Evolutionary conservation across 2,888 invertebrate genomes (phyloP).

Genomic region (Calephelis perditalis): DNA sequence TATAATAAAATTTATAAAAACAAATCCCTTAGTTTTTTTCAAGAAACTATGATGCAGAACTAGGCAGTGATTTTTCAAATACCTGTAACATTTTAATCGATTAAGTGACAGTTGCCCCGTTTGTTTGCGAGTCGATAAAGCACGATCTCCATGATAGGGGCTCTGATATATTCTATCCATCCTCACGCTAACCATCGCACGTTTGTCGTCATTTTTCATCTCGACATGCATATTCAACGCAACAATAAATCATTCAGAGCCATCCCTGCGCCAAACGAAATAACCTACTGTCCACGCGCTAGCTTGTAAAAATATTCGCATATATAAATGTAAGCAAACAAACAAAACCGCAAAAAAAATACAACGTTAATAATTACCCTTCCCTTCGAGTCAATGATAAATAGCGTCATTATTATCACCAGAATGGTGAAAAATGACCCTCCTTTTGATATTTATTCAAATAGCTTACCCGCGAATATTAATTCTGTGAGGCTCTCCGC

Average conservation of each 20-base stretch:
- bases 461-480: constrained; percentile 20
- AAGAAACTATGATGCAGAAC: too few species aligned
- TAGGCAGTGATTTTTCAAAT: too few species aligned
- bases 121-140: too few species aligned
- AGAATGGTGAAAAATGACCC: constrained; percentile 65
- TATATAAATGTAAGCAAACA: constrained; percentile 63
- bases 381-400: constrained; percentile 71
- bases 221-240: constrained; percentile 75
- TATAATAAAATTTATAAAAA: too few species aligned
- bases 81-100: too few species aligned
- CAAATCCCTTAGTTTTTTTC: too few species aligned
- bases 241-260: constrained; percentile 70
- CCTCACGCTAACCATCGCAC: constrained; percentile 50
- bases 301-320: constrained; percentile 56
- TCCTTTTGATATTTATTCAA: constrained; percentile 70
- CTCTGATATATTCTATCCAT: constrained; percentile 33
- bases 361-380: constrained; percentile 73
- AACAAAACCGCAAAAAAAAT: constrained; percentile 59
- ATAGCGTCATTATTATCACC: constrained; percentile 74
- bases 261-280: constrained; percentile 60
- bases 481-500: constrained; percentile 14
- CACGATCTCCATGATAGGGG: too few species aligned
- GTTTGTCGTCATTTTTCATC: constrained; percentile 73
- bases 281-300: constrained; percentile 62
- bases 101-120: too few species aligned